Evolutionary conservation across 2,113 vertebrate genomes (phyloP).

Genomic region (Oreotrochilus melanogaster): DNA sequence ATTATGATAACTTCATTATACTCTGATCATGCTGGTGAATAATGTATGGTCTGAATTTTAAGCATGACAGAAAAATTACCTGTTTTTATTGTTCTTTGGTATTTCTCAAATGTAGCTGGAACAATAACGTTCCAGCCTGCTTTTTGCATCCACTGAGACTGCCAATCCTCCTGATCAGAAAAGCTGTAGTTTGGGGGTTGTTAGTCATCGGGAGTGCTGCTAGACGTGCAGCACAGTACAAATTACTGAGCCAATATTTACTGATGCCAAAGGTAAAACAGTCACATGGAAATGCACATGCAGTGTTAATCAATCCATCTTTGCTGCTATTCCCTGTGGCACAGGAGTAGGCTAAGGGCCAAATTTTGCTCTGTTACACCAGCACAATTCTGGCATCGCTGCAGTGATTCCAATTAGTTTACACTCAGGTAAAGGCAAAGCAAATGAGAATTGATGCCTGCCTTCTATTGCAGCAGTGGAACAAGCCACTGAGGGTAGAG

Average conservation of each 20-base stretch:
- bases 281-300: conserved; percentile 49
- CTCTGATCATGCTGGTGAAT: conserved; percentile 56
- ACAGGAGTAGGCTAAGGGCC: conserved; percentile 3
- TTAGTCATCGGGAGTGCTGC: not conserved
- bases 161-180: conserved; percentile 32
- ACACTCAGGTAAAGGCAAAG: not conserved
- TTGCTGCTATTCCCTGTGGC: not conserved
- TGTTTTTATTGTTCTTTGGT: conserved; percentile 42
- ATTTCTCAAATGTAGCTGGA: conserved; percentile 28
- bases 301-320: conserved; percentile 52
- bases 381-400: not conserved
- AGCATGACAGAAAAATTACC: conserved; percentile 55
- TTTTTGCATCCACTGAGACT: conserved; percentile 10
- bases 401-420: not conserved
- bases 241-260: not conserved
- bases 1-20: conserved; percentile 67
- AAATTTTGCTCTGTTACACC: conserved; percentile 6
- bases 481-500: not conserved
- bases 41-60: conserved; percentile 53
- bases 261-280: conserved; percentile 38
- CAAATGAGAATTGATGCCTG: conserved; percentile 9
- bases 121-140: conserved; percentile 20
- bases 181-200: conserved; percentile 3
- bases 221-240: not conserved
- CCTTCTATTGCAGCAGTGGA: not conserved